Conservation (phyloP, 2,797 vertebrate genomes). For the Eulemur rubriventer region DNA sequence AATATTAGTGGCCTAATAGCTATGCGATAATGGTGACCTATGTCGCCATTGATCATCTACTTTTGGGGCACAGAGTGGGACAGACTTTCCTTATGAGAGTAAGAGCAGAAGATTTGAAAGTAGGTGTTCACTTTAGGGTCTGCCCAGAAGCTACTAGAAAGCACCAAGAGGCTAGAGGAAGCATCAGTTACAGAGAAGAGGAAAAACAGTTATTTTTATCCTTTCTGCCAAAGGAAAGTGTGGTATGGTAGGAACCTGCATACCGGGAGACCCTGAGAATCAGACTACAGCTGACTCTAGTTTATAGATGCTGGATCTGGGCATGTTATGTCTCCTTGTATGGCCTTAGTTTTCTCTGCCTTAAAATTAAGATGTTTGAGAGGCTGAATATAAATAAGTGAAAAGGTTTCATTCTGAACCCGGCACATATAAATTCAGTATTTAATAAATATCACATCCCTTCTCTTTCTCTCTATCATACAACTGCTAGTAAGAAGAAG, state of each 20-base stretch:
- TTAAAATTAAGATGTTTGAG: not conserved
- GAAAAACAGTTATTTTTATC: accelerated
- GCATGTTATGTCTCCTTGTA: not conserved
- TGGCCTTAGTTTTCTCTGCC: not conserved
- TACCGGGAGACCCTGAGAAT: not conserved
- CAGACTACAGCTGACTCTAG: not conserved
- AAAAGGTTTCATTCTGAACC: not conserved
- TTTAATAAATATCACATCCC: not conserved
- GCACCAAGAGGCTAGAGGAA: not conserved
- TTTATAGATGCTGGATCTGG: not conserved
- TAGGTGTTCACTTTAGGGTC: not conserved
- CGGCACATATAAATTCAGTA: not conserved
- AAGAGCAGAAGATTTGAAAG: not conserved
- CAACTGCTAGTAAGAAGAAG: not conserved
- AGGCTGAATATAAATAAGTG: not conserved
- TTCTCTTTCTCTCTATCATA: not conserved
- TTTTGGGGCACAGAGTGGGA: not conserved
- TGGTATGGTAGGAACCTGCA: not conserved
- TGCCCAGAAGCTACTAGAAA: not conserved
- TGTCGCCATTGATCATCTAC: not conserved
- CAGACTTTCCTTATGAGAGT: not conserved
- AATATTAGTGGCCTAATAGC: not conserved
- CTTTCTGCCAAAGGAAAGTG: not conserved
- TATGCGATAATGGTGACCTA: not conserved
- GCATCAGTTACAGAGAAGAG: not conserved